Percentiles rank a stretch among this genome's conserved stretches.
phyloP scores from a whole-genome alignment of 1,140 invertebrate genomes.

The Drosophila ambigua region DNA sequence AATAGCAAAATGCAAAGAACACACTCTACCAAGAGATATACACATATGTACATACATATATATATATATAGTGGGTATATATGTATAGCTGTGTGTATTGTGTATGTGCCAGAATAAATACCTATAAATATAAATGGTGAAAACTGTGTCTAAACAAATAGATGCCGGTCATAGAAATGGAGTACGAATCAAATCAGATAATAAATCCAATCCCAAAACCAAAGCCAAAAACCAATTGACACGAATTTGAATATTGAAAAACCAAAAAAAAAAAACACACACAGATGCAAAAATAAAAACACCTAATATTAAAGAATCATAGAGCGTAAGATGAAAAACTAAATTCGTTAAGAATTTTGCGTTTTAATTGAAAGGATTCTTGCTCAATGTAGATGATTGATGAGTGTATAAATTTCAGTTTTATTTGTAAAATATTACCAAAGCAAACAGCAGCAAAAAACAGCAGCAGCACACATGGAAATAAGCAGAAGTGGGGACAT shows the following conservation, averaged over 20 bases:
- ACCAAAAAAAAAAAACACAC: slow-evolving; percentile 13
- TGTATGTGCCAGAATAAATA: slow-evolving; percentile 43
- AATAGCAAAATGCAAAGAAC: slow-evolving; percentile 43
- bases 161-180: slow-evolving; percentile 7
- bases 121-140: slow-evolving; percentile 50
- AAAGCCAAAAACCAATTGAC: slow-evolving; percentile 18
- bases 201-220: slow-evolving; percentile 10
- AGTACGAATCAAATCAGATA: slow-evolving; percentile 47
- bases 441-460: slow-evolving; percentile 26
- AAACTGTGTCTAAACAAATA: slow-evolving; percentile 46
- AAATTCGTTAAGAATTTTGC: slow-evolving; percentile 20
- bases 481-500: slow-evolving; percentile 20
- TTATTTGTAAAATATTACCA: slow-evolving; percentile 57
- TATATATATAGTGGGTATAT: not conserved
- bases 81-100: slow-evolving; percentile 11
- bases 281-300: slow-evolving; percentile 20
- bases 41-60: slow-evolving; percentile 4
- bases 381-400: not conserved
- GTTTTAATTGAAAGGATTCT: slow-evolving; percentile 23
- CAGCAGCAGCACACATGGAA: slow-evolving; percentile 1
- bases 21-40: slow-evolving; percentile 35
- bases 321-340: slow-evolving; percentile 22
- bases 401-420: slow-evolving; percentile 61
- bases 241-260: slow-evolving; percentile 12
- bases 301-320: slow-evolving; percentile 30